Percentiles rank a stretch among this genome's conserved stretches.
Evolutionary conservation across 1,140 invertebrate species (phyloP).

Genomic region (Pantala flavescens): DNA sequence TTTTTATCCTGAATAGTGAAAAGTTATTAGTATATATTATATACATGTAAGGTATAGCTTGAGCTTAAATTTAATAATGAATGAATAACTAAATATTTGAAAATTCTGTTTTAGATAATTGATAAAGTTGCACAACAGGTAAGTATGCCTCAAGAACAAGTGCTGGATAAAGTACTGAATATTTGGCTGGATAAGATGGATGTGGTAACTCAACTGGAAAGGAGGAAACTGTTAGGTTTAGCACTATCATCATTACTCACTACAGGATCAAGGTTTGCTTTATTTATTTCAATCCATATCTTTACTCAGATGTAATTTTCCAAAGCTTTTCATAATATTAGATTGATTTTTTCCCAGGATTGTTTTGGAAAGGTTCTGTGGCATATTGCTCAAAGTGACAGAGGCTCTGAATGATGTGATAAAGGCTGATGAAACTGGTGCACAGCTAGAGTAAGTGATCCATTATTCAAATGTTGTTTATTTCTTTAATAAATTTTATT

Average conservation of each 20-base stretch:
- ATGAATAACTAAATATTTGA: too few species aligned
- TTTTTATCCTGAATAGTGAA: too few species aligned
- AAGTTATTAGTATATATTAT: too few species aligned
- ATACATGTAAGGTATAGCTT: too few species aligned
- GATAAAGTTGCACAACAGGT: constrained; percentile 31
- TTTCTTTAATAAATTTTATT: too few species aligned
- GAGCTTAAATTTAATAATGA: too few species aligned
- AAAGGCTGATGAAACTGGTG: constrained; percentile 55
- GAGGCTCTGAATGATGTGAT: constrained; percentile 81
- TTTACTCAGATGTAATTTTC: constrained; percentile 14
- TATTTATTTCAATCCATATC: neutral
- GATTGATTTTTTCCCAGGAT: constrained; percentile 34
- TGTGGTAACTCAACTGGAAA: constrained; percentile 61
- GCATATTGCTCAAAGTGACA: constrained; percentile 64
- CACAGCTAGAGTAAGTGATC: constrained; percentile 53
- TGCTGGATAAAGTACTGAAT: constrained; percentile 59
- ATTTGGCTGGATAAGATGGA: constrained; percentile 72
- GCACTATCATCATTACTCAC: constrained; percentile 70
- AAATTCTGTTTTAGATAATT: constrained; percentile 16
- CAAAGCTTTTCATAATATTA: too few species aligned
- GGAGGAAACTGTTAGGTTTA: constrained; percentile 69
- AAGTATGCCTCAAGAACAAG: constrained; percentile 35
- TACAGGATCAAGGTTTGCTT: constrained; percentile 32
- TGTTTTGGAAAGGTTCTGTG: constrained; percentile 60
- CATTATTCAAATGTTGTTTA: neutral